Evolutionary conservation across 1,140 invertebrate genomes (phyloP), one percentile per base, ranked within the genome.

Genomic region (Drosophila ambigua): DNA sequence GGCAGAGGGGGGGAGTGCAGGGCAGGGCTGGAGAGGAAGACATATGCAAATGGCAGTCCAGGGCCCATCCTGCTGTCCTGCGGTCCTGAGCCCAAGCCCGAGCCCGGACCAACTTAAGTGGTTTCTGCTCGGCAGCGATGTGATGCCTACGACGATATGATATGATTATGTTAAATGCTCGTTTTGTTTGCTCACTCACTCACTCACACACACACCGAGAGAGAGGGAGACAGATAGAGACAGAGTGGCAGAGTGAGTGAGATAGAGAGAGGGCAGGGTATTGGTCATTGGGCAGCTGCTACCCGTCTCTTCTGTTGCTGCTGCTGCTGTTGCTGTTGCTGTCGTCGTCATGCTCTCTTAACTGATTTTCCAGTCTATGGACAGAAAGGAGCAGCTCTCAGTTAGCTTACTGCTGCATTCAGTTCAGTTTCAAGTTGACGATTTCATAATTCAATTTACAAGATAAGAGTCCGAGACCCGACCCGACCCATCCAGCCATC

Each of bases 401-500:
- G 52, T 50, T 16, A 31, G 52, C 16, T 58, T 54, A n/a, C 35
- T 50, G 57, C 68, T 75, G 74, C 72, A 82, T 83, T 87, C 82
- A 82, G 83, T 82, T 87, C 64, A 81, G 79, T 79, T 88, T 87
- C 83, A 88, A 88, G 83, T 87, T 87, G 83, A 87, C 83, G 83
- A 87, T 87, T 87, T 88, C 83, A 87, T 87, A 87, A 87, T 87
- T 87, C 84, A 87, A 87, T 87, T 87, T 87, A 87, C 83, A 87
- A 87, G 83, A 87, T 87, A 87, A 87, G 79, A 54, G 62, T 74
- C 79, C 58, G 46, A 43, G 55, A 48, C 60, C 49, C 73, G 55
- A 48, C 60, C 49, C 73, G 48, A 65, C 41, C 16, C 31, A 31
- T 31, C 31, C 51, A 43, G 54, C 45, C 61, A 65, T 51, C 48